Percentiles rank a stretch among this genome's conserved stretches.
phyloP scores from a whole-genome alignment of 1,140 invertebrate genomes.

The Dinoponera quadriceps region DNA sequence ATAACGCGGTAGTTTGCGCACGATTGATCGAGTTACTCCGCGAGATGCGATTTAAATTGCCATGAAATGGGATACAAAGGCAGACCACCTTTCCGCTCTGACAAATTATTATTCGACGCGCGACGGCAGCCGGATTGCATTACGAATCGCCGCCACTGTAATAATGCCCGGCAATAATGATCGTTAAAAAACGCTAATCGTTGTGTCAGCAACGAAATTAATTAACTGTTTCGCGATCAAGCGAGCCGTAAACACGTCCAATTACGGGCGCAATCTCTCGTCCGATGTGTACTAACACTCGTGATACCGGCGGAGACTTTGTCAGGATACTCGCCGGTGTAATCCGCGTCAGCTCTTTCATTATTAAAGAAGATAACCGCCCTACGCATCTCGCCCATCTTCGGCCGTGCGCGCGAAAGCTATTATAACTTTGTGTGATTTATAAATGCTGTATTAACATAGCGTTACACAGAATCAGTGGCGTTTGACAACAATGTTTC shows the following conservation, averaged over 20 bases:
- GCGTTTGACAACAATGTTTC: too few relatives aligned
- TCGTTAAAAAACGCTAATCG: conserved; percentile 11
- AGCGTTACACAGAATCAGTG: not conserved
- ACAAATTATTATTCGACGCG: conserved; percentile 34
- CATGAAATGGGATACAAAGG: conserved; percentile 12
- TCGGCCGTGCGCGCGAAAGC: too few relatives aligned
- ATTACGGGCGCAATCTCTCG: not conserved
- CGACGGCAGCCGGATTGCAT: not conserved
- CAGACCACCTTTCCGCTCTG: conserved; percentile 8
- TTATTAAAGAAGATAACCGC: conserved; percentile 7
- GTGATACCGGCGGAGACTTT: not conserved
- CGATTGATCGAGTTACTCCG: not conserved
- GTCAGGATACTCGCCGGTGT: conserved; percentile 5
- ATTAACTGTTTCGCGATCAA: conserved; percentile 10
- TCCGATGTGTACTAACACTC: not conserved
- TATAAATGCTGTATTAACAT: not conserved
- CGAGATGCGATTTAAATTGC: conserved; percentile 30
- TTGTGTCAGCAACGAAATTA: not conserved
- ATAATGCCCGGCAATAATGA: conserved; percentile 4
- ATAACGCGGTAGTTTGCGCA: conserved; percentile 18
- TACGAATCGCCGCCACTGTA: not conserved
- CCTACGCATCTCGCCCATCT: not conserved
- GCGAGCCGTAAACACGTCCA: conserved; percentile 2
- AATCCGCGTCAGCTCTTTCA: conserved; percentile 6
- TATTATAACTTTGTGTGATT: conserved; percentile 15